phyloP scores from a whole-genome alignment of 1,140 invertebrate genomes.

The Apis cerana region DNA sequence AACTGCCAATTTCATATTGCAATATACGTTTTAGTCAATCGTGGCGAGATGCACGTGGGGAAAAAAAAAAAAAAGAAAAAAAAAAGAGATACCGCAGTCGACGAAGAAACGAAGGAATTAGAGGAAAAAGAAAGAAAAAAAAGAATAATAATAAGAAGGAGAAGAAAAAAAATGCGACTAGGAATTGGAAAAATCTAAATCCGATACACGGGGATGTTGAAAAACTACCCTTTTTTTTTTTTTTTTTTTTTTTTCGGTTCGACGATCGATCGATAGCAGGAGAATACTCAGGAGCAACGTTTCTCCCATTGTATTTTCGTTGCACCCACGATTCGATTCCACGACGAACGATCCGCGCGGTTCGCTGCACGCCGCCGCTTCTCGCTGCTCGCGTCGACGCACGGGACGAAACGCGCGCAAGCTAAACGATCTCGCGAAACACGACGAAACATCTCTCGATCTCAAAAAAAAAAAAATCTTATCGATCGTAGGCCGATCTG shows the following conservation, averaged over 20 bases:
- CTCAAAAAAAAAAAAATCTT: not conserved
- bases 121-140: not conserved
- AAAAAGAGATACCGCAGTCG: not conserved
- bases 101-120: slow-evolving; percentile 17
- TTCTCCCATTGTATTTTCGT: slow-evolving; percentile 35
- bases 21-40: slow-evolving; percentile 75
- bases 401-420: slow-evolving; percentile 13
- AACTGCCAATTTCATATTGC: slow-evolving; percentile 77
- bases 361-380: slow-evolving; percentile 13
- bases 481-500: not conserved
- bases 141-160: not conserved
- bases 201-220: not conserved
- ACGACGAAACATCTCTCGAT: slow-evolving; percentile 11
- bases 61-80: not conserved
- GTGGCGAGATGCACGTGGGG: slow-evolving; percentile 40
- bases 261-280: slow-evolving; percentile 32
- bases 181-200: slow-evolving; percentile 18
- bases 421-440: slow-evolving; percentile 7
- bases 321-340: slow-evolving; percentile 17
- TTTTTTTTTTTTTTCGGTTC: slow-evolving; percentile 11
- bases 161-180: not conserved
- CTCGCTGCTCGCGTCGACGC: slow-evolving; percentile 21
- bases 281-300: slow-evolving; percentile 30
- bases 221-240: not conserved
- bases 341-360: slow-evolving; percentile 9